These are phyloP conservation scores for Cyclopterus lumpus DNA, from an alignment of 2,797 vertebrate genomes.

Conservation along the genomic window DNA sequence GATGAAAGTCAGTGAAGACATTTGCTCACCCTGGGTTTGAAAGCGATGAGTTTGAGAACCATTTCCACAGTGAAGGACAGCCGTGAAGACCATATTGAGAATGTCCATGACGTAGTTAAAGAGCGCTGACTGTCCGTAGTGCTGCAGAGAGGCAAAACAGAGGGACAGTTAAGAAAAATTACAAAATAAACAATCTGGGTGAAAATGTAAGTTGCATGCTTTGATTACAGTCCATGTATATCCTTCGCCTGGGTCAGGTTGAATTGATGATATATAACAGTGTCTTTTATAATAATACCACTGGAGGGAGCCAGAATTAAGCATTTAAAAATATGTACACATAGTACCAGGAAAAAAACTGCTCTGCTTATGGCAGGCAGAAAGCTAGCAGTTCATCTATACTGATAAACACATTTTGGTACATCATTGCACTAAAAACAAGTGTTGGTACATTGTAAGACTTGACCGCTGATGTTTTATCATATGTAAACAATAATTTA, in stretches of 20 bases:
- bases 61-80: constrained; percentile 99
- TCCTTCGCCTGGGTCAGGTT: neutral
- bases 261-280: neutral
- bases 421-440: neutral
- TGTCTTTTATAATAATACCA: neutral
- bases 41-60: constrained; percentile 98
- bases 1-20: neutral
- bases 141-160: constrained; percentile 79
- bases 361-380: neutral
- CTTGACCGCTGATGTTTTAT: neutral
- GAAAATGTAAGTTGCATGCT: neutral
- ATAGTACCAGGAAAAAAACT: neutral
- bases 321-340: neutral
- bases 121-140: constrained; percentile 94
- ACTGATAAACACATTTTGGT: neutral
- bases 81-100: constrained; percentile 98
- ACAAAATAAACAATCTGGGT: neutral
- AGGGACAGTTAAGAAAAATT: constrained; percentile 9
- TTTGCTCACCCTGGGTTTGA: constrained; percentile 96
- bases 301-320: constrained; percentile 10
- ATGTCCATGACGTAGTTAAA: constrained; percentile 99
- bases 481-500: neutral
- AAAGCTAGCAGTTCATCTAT: neutral
- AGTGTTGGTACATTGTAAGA: neutral
- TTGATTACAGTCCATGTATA: neutral